Evolutionary conservation across 2,797 vertebrate genomes (phyloP).

Genomic region (Danio albolineatus): DNA sequence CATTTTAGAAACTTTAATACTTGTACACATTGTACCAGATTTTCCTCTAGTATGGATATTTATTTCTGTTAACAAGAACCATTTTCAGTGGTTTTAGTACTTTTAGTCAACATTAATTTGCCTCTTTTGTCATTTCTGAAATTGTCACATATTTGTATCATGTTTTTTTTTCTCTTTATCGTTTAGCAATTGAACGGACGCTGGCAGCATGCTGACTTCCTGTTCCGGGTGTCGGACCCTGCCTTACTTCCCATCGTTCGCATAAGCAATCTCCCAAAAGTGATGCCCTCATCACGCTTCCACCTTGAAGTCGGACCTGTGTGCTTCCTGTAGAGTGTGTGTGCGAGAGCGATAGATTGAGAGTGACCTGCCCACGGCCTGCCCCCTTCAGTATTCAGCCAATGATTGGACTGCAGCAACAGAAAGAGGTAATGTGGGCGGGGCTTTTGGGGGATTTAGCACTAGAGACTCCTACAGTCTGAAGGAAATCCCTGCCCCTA

Average conservation of each 20-base stretch:
- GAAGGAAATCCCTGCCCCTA: slow-evolving; percentile 65
- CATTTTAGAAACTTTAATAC: neutral
- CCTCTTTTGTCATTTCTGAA: no score
- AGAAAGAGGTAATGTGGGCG: slow-evolving; percentile 64
- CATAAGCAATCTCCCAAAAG: slow-evolving; percentile 87
- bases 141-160: no score
- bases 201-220: slow-evolving; percentile 93
- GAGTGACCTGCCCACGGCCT: slow-evolving; percentile 61
- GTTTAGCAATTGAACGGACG: slow-evolving; percentile 89
- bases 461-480: slow-evolving; percentile 74
- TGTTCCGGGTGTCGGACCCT: slow-evolving; percentile 90
- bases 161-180: no score
- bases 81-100: neutral
- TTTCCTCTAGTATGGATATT: neutral
- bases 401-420: slow-evolving; percentile 77
- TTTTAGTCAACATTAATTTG: neutral
- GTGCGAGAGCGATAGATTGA: neutral
- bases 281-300: slow-evolving; percentile 84
- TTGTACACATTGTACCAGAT: neutral
- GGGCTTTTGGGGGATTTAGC: slow-evolving; percentile 69
- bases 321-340: slow-evolving; percentile 88
- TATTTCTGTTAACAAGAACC: neutral
- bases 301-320: slow-evolving; percentile 96
- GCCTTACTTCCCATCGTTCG: slow-evolving; percentile 89
- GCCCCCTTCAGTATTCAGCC: slow-evolving; percentile 65